These are phyloP conservation scores for Cottus gobio DNA, from an alignment of 2,113 vertebrate genomes.

Conservation along the genomic window DNA sequence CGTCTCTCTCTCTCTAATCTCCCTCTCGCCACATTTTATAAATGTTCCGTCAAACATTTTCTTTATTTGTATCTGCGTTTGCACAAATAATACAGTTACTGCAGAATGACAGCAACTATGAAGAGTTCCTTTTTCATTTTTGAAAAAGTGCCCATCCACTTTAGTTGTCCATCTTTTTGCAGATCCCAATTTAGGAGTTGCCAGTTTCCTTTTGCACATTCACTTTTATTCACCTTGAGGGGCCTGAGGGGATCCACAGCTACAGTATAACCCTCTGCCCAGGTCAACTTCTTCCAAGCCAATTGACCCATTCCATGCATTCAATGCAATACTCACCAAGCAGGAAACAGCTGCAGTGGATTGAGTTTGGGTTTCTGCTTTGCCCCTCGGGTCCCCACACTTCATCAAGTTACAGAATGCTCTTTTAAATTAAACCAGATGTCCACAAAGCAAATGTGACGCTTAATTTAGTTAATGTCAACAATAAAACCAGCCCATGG, in stretches of 20 bases:
- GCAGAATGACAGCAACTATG: background rate
- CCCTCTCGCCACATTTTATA: background rate
- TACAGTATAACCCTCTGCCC: background rate
- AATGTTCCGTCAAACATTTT: background rate
- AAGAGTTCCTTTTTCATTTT: background rate
- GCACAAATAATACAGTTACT: background rate
- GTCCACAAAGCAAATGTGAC: background rate
- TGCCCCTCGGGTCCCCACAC: background rate
- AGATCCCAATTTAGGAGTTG: background rate
- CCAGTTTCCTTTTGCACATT: background rate
- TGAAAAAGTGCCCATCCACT: background rate
- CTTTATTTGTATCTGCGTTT: background rate
- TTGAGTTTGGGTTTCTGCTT: background rate
- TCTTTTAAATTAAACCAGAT: background rate
- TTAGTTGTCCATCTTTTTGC: background rate
- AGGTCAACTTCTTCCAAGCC: background rate
- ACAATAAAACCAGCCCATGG: background rate
- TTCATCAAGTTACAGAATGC: background rate
- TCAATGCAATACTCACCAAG: background rate
- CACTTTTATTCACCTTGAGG: background rate
- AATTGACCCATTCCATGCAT: background rate
- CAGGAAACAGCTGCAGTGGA: background rate
- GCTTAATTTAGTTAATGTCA: background rate
- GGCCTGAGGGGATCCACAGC: background rate
- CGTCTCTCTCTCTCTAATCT: conserved; percentile 6